Conservation (phyloP, 2,888 invertebrate genomes). For the Cordilura impudica region DNA sequence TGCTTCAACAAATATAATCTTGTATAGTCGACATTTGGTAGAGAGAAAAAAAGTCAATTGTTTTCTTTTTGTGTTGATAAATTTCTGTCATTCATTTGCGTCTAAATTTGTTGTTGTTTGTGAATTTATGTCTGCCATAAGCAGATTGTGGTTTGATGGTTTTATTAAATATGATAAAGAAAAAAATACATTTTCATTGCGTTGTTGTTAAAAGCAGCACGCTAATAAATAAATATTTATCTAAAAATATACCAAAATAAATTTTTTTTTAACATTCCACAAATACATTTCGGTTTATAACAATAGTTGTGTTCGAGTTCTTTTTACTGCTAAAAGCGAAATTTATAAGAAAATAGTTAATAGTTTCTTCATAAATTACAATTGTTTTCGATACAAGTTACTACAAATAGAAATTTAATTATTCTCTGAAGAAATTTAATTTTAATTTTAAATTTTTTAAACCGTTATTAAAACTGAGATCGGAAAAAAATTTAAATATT, state of each 20-base stretch:
- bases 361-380: too few relatives aligned
- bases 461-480: too few relatives aligned
- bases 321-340: too few relatives aligned
- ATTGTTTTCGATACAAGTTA: too few relatives aligned
- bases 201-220: neutral
- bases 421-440: too few relatives aligned
- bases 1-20: neutral
- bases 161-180: neutral
- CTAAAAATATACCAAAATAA: neutral
- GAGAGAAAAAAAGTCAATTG: neutral
- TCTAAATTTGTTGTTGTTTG: neutral
- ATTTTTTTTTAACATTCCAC: neutral
- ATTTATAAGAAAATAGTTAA: too few relatives aligned
- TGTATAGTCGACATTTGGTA: constrained; percentile 9
- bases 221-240: neutral
- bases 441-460: too few relatives aligned
- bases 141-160: neutral
- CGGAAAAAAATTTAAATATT: too few relatives aligned
- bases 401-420: too few relatives aligned
- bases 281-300: too few relatives aligned
- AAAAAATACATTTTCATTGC: neutral
- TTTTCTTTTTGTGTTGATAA: neutral
- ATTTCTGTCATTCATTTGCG: neutral
- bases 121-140: neutral
- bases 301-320: too few relatives aligned